A percentile compares a stretch with the other conserved stretches of the same genome.
Evolutionary conservation across 1,140 invertebrate genomes (phyloP).

Genomic region (Theocolax elegans): DNA sequence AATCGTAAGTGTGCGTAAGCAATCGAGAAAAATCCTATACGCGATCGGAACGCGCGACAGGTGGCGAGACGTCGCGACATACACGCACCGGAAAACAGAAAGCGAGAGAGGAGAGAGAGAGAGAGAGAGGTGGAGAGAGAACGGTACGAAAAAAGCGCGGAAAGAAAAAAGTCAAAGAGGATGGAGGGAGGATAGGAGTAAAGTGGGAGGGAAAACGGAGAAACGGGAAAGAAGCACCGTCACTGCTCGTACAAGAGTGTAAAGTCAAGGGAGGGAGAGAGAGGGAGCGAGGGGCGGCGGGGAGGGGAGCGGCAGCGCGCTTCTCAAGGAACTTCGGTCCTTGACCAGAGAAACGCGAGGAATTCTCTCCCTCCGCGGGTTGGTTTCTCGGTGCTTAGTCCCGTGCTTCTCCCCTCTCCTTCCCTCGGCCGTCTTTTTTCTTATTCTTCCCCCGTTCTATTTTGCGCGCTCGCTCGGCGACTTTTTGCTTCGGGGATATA

Average conservation of each 20-base stretch:
- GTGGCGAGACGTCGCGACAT: conserved; percentile 1
- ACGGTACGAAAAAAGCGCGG: not conserved
- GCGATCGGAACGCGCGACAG: conserved; percentile 2
- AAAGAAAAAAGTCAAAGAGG: not conserved
- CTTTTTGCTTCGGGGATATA: conserved; percentile 3
- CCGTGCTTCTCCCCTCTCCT: conserved; percentile 43
- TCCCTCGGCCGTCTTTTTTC: not conserved
- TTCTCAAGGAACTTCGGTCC: conserved; percentile 48
- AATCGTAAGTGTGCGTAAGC: too few species aligned
- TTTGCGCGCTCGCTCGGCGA: conserved; percentile 17
- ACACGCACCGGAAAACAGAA: not conserved
- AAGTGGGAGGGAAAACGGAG: not conserved
- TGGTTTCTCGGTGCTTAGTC: conserved; percentile 17
- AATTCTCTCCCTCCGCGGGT: conserved; percentile 49
- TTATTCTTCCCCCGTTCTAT: conserved; percentile 12
- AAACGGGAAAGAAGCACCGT: too few species aligned
- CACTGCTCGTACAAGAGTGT: too few species aligned
- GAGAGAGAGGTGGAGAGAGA: too few species aligned
- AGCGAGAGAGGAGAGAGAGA: too few species aligned
- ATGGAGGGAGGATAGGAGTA: not conserved
- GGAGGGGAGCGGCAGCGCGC: conserved; percentile 8
- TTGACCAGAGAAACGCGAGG: conserved; percentile 58
- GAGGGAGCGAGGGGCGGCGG: conserved; percentile 28
- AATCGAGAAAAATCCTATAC: too few species aligned
- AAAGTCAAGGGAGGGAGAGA: not conserved